Percentiles rank a stretch among this genome's conserved stretches.
Evolutionary conservation across 2,888 invertebrate species (phyloP).

Genomic region (Hipparchia semele): DNA sequence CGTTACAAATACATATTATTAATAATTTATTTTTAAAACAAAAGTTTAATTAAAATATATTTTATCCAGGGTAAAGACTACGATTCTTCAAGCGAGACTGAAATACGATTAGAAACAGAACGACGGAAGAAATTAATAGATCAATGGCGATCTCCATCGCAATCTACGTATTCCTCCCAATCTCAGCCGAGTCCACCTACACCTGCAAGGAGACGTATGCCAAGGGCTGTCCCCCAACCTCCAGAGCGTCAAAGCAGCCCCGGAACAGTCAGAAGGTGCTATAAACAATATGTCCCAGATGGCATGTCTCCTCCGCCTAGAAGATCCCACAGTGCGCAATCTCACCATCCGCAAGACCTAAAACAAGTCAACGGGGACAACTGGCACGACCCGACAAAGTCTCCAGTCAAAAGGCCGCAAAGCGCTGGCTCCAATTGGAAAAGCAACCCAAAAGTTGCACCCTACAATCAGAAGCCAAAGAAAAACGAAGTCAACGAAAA

Average conservation of each 20-base stretch:
- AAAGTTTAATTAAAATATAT: not conserved
- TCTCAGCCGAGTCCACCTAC: slow-evolving; percentile 70
- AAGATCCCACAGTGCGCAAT: slow-evolving; percentile 68
- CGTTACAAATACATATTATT: not conserved
- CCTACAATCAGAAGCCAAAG: slow-evolving; percentile 69
- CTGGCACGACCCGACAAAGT: slow-evolving; percentile 71
- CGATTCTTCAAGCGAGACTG: slow-evolving; percentile 90
- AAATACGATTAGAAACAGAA: slow-evolving; percentile 86
- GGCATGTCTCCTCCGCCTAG: slow-evolving; percentile 73
- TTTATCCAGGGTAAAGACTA: slow-evolving; percentile 90
- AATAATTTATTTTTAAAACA: not conserved
- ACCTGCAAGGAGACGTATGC: slow-evolving; percentile 63
- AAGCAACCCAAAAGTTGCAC: slow-evolving; percentile 71
- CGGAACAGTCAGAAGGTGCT: slow-evolving; percentile 62
- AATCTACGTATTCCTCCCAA: slow-evolving; percentile 71
- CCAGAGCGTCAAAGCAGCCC: slow-evolving; percentile 72
- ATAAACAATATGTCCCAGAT: slow-evolving; percentile 67
- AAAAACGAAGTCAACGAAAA: slow-evolving; percentile 66
- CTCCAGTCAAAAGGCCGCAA: slow-evolving; percentile 74
- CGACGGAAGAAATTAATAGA: slow-evolving; percentile 86
- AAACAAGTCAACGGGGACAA: slow-evolving; percentile 69
- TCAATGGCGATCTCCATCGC: slow-evolving; percentile 90
- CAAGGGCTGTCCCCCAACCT: slow-evolving; percentile 61
- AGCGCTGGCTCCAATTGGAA: slow-evolving; percentile 76
- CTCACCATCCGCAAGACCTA: slow-evolving; percentile 61